Evolutionary conservation across 2,113 vertebrate species (phyloP), one percentile per base, ranked within the genome.

Genomic region (Coregonus clupeaformis): DNA sequence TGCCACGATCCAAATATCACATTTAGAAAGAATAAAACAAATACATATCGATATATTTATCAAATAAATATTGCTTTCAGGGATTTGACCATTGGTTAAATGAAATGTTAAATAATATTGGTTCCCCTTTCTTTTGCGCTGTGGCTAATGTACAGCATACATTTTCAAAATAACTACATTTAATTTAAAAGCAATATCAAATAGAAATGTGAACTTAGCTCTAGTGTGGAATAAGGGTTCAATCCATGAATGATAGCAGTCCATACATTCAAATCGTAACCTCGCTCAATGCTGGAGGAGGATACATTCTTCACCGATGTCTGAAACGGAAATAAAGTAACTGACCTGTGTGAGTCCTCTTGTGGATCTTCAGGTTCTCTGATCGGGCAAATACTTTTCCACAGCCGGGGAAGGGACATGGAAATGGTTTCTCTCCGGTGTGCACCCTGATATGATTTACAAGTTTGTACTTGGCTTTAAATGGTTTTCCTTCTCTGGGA

Each of bases 381-480:
- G 98, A 99, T 90, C 98, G 94, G 76, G 98, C 98, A 85, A 99
- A 99, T 75, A 99, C 98, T 94, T 99, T 99, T 77, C 97, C 98
- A 91, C 98, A 99, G 89, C 97, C 97, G 30, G 97, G 97, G 90
- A 99, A 99, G 62, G 97, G 98, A 84, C 98, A 99, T 2, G 98
- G 98, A 71, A 99, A 99, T 80, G 98, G 97, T 80, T 99, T 99
- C 92, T 99, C 98, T 82, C 98, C 97, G 87, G 98, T 99, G 93
- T 99, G 97, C 84, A 99, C 97, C 82, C 98, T 93, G 91, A 99
- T 99, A 91, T 99, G 98, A 93, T 99, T 99, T 83, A 99, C 98
- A 87, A 99, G 97, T 95, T 99, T 99, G 82, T 99, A 99, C 93
- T 99, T 99, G 91, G 98, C 98, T 94, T 99, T 99, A 91, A 99